Percentiles rank a stretch among this genome's conserved stretches.
Conservation (phyloP, 1,140 invertebrate species). For the Pseudobourletiella spinata region DNA sequence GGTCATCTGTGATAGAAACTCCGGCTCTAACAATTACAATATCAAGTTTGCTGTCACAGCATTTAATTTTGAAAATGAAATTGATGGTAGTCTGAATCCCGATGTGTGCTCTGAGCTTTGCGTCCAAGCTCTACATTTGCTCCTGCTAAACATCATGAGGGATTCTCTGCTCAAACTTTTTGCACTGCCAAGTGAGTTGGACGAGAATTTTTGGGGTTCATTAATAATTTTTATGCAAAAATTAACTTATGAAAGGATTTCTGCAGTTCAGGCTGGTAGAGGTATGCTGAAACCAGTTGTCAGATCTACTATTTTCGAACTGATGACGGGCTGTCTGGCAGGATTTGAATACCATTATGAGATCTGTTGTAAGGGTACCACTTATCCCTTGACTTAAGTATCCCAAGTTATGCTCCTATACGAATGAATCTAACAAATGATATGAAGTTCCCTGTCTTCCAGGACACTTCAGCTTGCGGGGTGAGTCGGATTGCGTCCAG, state of each 20-base stretch:
- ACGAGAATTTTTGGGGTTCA: neutral
- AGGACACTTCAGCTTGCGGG: neutral
- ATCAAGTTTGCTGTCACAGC: neutral
- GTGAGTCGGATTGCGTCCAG: neutral
- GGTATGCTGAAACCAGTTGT: too few relatives aligned
- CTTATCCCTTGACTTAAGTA: too few relatives aligned
- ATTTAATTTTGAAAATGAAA: neutral
- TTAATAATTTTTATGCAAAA: too few relatives aligned
- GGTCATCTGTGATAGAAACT: neutral
- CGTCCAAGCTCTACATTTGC: neutral
- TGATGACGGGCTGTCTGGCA: neutral
- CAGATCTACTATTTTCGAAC: too few relatives aligned
- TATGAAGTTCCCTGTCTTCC: neutral
- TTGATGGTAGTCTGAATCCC: neutral
- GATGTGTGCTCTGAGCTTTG: neutral
- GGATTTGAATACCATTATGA: neutral
- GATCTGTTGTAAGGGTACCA: neutral
- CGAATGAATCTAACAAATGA: constrained; percentile 1
- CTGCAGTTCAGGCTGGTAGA: too few relatives aligned
- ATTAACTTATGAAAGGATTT: too few relatives aligned
- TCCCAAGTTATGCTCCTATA: too few relatives aligned
- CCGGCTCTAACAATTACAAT: neutral
- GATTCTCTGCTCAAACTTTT: neutral
- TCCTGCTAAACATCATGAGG: neutral
- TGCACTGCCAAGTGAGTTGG: neutral